Conservation (phyloP, 2,113 vertebrate species). For the Notothenia coriiceps region DNA sequence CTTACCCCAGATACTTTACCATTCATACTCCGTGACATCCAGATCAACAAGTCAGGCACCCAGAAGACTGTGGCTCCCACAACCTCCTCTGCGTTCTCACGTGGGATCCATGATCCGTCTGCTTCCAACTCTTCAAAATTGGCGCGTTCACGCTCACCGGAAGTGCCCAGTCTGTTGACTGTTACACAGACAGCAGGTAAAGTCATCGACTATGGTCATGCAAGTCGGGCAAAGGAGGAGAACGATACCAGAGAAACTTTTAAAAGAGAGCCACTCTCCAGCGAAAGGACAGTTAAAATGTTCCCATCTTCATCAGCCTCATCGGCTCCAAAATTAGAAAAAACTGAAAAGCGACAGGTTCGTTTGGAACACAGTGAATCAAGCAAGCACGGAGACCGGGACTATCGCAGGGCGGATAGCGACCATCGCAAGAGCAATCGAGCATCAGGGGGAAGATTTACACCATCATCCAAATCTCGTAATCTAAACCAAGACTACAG, state of each 20-base stretch:
- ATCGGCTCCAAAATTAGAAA: slow-evolving; percentile 46
- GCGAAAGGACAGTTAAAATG: slow-evolving; percentile 78
- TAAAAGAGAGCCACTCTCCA: slow-evolving; percentile 73
- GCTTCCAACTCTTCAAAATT: slow-evolving; percentile 52
- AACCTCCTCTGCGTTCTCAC: slow-evolving; percentile 48
- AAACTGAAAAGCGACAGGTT: slow-evolving; percentile 59
- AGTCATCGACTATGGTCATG: slow-evolving; percentile 94
- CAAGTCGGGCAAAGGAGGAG: slow-evolving; percentile 84
- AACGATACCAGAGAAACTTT: slow-evolving; percentile 78
- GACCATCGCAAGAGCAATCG: slow-evolving; percentile 53
- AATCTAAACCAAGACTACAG: slow-evolving; percentile 84
- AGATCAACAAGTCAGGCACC: slow-evolving; percentile 87
- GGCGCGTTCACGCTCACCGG: slow-evolving; percentile 38
- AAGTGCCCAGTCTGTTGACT: slow-evolving; percentile 71
- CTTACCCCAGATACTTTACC: slow-evolving; percentile 94
- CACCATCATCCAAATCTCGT: slow-evolving; percentile 78
- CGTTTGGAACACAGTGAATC: slow-evolving; percentile 74
- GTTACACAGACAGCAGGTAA: slow-evolving; percentile 85
- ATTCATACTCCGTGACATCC: slow-evolving; percentile 91
- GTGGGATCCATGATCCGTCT: slow-evolving; percentile 53
- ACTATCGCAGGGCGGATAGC: slow-evolving; percentile 68
- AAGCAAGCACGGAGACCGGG: slow-evolving; percentile 70
- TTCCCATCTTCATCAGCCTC: slow-evolving; percentile 32
- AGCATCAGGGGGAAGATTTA: slow-evolving; percentile 77
- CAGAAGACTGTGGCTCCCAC: slow-evolving; percentile 37